Conservation (phyloP, 1,140 invertebrate species). For the Aphidius gifuensis region DNA sequence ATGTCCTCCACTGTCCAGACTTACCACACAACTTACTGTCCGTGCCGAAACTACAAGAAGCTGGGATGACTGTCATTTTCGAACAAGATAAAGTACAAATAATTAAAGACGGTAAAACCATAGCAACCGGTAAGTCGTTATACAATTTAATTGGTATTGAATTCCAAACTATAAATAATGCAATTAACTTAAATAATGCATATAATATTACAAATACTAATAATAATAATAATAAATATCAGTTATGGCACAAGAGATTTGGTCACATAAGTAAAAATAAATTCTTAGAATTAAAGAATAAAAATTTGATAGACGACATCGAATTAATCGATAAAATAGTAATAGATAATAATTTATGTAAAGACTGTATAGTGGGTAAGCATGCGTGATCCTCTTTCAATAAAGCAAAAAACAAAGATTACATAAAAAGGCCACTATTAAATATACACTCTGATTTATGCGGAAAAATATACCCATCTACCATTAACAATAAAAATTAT, state of each 20-base stretch:
- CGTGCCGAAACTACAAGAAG: slow-evolving; percentile 34
- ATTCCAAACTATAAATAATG: background rate
- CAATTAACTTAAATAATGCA: background rate
- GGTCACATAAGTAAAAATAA: slow-evolving; percentile 29
- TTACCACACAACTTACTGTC: slow-evolving; percentile 36
- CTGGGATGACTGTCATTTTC: slow-evolving; percentile 35
- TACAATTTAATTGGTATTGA: background rate
- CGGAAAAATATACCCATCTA: slow-evolving; percentile 45
- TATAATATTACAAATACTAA: background rate
- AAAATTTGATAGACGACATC: slow-evolving; percentile 23
- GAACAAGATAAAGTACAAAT: slow-evolving; percentile 34
- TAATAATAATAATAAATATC: background rate
- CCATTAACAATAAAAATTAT: slow-evolving; percentile 31
- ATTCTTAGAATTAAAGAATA: slow-evolving; percentile 17
- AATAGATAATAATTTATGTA: slow-evolving; percentile 39
- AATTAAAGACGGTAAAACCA: slow-evolving; percentile 27
- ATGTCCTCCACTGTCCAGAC: slow-evolving; percentile 34
- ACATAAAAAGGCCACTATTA: slow-evolving; percentile 36
- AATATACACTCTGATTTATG: slow-evolving; percentile 44
- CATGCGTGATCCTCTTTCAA: slow-evolving; percentile 45
- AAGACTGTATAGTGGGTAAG: slow-evolving; percentile 48
- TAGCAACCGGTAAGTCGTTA: background rate
- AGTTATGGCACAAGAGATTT: slow-evolving; percentile 26
- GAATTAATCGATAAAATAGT: slow-evolving; percentile 31
- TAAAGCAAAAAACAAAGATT: slow-evolving; percentile 37